A percentile compares a stretch with the other conserved stretches of the same genome.
These are phyloP conservation scores for Urocolius indicus DNA, from an alignment of 2,113 vertebrate species.

Conservation along the genomic window DNA sequence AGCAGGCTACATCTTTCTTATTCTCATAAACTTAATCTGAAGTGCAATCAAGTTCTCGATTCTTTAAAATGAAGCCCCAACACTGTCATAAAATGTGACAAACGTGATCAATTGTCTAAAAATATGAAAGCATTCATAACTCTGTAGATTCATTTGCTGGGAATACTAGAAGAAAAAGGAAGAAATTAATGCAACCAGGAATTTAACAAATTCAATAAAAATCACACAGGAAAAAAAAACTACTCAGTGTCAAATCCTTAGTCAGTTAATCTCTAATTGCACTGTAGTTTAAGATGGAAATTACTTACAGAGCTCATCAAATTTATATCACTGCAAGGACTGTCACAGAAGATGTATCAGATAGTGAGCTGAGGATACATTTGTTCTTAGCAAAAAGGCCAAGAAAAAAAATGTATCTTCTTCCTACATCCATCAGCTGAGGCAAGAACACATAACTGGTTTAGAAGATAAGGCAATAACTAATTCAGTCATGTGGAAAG, in stretches of 20 bases:
- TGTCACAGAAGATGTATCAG: constrained; percentile 55
- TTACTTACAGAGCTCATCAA: constrained; percentile 47
- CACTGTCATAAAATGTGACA: neutral
- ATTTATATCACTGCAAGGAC: constrained; percentile 47
- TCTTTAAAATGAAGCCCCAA: neutral
- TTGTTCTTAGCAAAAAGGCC: constrained; percentile 56
- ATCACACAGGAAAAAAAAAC: constrained; percentile 34
- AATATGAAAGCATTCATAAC: neutral
- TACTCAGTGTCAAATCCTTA: constrained; percentile 34
- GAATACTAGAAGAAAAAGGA: neutral
- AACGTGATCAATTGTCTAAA: neutral
- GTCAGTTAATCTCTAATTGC: constrained; percentile 49
- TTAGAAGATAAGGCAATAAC: constrained; percentile 70
- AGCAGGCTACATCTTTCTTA: neutral
- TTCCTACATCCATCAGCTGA: constrained; percentile 60
- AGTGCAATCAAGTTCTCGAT: neutral
- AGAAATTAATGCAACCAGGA: neutral
- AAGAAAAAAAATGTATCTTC: constrained; percentile 40
- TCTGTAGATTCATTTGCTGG: neutral
- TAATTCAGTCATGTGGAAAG: constrained; percentile 69
- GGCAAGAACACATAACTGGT: constrained; percentile 51
- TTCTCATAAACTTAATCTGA: neutral
- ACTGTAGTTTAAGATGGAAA: constrained; percentile 45
- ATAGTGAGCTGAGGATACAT: constrained; percentile 49
- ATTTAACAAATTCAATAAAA: constrained; percentile 31